Evolutionary conservation across 2,888 invertebrate genomes (phyloP).

Genomic region (Leptinotarsa juncta): DNA sequence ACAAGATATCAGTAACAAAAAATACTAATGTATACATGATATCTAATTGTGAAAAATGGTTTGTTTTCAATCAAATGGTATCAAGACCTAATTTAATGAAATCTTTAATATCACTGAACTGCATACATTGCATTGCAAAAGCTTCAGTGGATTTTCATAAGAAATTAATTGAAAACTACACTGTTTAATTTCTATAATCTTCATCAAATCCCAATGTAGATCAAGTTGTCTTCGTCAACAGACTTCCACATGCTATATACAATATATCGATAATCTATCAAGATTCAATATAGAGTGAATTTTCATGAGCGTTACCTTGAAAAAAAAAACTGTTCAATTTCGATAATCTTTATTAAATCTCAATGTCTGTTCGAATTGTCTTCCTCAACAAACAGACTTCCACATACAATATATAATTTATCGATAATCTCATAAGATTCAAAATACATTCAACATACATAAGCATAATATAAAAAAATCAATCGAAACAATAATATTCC

Average conservation of each 20-base stretch:
- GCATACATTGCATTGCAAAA: too few relatives aligned
- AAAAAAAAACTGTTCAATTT: conserved; percentile 3
- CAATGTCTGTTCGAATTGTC: conserved; percentile 18
- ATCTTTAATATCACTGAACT: too few relatives aligned
- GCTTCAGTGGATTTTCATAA: too few relatives aligned
- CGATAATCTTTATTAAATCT: conserved; percentile 20
- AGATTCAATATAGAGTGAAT: conserved; percentile 6
- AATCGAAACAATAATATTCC: conserved; percentile 6
- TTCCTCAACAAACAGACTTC: conserved; percentile 7
- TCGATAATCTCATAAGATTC: conserved; percentile 18
- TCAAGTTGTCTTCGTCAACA: conserved; percentile 13
- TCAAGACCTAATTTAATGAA: too few relatives aligned
- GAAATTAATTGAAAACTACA: not conserved
- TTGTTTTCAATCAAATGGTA: too few relatives aligned
- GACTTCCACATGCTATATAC: conserved; percentile 18
- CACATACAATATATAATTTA: conserved; percentile 22
- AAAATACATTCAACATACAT: conserved; percentile 23
- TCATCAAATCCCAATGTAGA: conserved; percentile 7
- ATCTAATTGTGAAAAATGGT: too few relatives aligned
- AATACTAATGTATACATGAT: too few relatives aligned
- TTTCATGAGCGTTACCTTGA: too few relatives aligned
- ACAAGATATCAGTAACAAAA: too few relatives aligned
- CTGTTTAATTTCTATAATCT: conserved; percentile 1
- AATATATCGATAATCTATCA: conserved; percentile 10
- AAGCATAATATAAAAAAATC: conserved; percentile 25